Evolutionary conservation across 92 coral and sea anemone species (phyloP).

Genomic region (Zoanthus sociatus): DNA sequence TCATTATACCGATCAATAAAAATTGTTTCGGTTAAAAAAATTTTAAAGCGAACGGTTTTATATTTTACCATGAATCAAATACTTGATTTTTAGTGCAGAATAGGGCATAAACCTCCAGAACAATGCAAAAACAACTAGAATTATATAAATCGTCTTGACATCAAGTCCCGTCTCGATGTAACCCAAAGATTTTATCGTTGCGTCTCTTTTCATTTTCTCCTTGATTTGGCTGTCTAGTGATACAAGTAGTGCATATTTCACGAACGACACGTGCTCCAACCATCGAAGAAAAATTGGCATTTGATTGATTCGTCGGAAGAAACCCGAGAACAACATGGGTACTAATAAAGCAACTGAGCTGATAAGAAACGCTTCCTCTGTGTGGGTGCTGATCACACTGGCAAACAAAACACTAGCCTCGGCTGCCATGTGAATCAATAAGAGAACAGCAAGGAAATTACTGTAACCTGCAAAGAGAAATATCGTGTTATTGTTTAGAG

Average conservation of each 20-base stretch:
- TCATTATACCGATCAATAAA: too few species aligned
- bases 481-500: not conserved
- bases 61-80: slow-evolving; percentile 19
- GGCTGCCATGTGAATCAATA: slow-evolving; percentile 33
- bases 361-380: slow-evolving; percentile 28
- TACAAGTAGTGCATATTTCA: slow-evolving; percentile 35
- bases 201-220: slow-evolving; percentile 9
- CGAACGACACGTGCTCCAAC: slow-evolving; percentile 43
- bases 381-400: slow-evolving; percentile 38
- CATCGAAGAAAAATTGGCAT: slow-evolving; percentile 32
- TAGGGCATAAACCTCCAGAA: slow-evolving; percentile 44
- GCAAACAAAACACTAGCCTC: slow-evolving; percentile 41
- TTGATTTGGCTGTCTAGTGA: slow-evolving; percentile 28
- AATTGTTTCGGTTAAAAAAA: too few species aligned
- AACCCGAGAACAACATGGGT: slow-evolving; percentile 39
- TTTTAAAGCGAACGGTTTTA: not conserved
- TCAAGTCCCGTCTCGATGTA: slow-evolving; percentile 22
- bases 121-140: slow-evolving; percentile 13
- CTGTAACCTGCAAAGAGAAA: slow-evolving; percentile 18
- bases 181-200: slow-evolving; percentile 27
- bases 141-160: slow-evolving; percentile 9
- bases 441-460: slow-evolving; percentile 16
- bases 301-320: slow-evolving; percentile 39
- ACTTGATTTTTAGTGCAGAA: slow-evolving; percentile 30
- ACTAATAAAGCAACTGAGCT: slow-evolving; percentile 33